Evolutionary conservation across 2,113 vertebrate genomes (phyloP).

Genomic region (Speoplatyrhinus poulsoni): DNA sequence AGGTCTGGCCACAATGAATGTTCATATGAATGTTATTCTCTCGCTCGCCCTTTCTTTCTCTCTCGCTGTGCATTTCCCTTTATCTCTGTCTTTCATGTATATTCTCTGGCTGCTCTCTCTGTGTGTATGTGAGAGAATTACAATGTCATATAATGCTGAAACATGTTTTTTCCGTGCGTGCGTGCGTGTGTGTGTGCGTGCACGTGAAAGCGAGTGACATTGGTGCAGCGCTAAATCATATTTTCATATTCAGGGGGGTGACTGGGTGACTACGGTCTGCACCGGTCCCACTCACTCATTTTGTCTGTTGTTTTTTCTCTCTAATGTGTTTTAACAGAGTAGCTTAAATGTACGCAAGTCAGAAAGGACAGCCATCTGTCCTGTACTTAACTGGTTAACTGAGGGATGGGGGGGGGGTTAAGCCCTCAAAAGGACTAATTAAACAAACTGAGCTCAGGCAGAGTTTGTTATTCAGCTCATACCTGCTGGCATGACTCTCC

Average conservation of each 20-base stretch:
- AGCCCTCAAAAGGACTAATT: slow-evolving; percentile 50
- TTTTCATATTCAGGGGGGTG: slow-evolving; percentile 37
- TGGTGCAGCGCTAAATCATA: slow-evolving; percentile 54
- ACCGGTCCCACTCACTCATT: neutral
- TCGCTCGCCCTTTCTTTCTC: neutral
- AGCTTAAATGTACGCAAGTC: slow-evolving; percentile 32
- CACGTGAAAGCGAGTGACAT: slow-evolving; percentile 9
- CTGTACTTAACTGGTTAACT: slow-evolving; percentile 27
- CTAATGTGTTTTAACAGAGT: slow-evolving; percentile 5
- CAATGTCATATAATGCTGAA: too few species aligned
- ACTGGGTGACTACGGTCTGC: slow-evolving; percentile 45
- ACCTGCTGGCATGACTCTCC: slow-evolving; percentile 52
- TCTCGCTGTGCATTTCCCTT: neutral
- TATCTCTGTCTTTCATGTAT: slow-evolving; percentile 8
- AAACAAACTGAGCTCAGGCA: slow-evolving; percentile 23
- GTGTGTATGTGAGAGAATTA: neutral
- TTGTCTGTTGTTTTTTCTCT: neutral
- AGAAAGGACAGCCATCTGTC: slow-evolving; percentile 40
- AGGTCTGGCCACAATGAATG: too few species aligned
- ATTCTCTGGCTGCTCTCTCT: slow-evolving; percentile 2
- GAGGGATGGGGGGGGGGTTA: slow-evolving; percentile 25
- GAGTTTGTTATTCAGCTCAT: slow-evolving; percentile 74
- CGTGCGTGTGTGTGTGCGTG: neutral
- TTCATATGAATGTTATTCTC: too few species aligned
- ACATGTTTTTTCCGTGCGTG: too few species aligned